Evolutionary conservation across 1,140 invertebrate genomes (phyloP), one percentile per base, ranked within the genome.

Genomic region (Caenorhabditis latens): DNA sequence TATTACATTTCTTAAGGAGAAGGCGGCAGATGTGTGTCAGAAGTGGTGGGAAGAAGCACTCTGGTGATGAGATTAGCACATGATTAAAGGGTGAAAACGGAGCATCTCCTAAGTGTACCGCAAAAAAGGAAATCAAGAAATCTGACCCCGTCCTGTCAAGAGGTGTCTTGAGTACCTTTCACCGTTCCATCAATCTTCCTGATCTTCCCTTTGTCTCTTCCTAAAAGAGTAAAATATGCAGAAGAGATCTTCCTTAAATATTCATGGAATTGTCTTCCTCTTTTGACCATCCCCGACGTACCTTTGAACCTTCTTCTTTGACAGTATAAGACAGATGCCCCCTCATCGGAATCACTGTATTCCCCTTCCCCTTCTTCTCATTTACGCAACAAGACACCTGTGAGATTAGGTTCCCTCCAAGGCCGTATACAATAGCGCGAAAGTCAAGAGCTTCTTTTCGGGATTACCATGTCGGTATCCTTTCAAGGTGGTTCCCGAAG

Each of bases 301-400:
- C 71, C 71, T 79, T 79, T 79, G 71, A 79, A 79, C 71, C 71
- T 19, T 13, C 42, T 58, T n/a, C 55, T 6, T 6, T 32, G 61
- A 63, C 61, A 63, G 61, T 63, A 19, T 21, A 16, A 16, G 57
- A n/a, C 61, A 63, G 61, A 63, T 63, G 65, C 42, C 13, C 42
- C 14, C 65, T 46, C 43, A 53, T 53, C 16, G 11, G 11, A 14
- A 53, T 53, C 13, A 14, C 50, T 53, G 50, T 53, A 11, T 53
- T 48, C 16, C 42, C 46, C 11, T 40, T 65, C 11, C 1, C 5
- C 5, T 21, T 13, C 11, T 46, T 79, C 40, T 79, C 71, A 79
- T 79, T 79, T 79, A 79, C 71, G 71, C 71, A 79, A 79, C 71
- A 79, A 19, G 71, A 50, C 71, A 71, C 71, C 71, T 48, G 71